Base-by-base conservation (phyloP, 1,140 invertebrate genomes). In the Onthophagus taurus region DNA sequence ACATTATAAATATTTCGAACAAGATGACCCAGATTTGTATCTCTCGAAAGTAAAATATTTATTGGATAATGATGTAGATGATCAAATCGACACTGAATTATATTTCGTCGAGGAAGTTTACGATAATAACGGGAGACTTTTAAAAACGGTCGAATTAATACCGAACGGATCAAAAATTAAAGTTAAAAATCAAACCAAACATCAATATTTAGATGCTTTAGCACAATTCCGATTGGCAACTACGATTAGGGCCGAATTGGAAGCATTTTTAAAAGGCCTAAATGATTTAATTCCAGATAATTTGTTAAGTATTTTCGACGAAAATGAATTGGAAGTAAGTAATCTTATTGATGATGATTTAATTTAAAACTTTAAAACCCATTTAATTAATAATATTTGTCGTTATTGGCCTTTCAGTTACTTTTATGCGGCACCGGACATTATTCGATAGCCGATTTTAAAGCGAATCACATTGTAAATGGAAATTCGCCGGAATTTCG, bases 1-100 rank as follows among this genome's bases (percentile, higher is more conserved):
- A 18, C 87, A 93, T 69, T 94, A 92, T 57, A 93, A 91, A 69
- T 92, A 95, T 68, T 96, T 96, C 68, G 89, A 94, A 60, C 89
- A 91, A 69, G 91, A 96, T 61, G 91, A 95, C 68, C 91, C 91
- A 0, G 90, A 94, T 64, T 68, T 95, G 17, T 95, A 91, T 64
- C 69, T 91, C 38, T 83, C 83, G 9, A 95, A 95, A 71, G 81
- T 96, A 11, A 90, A 89, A 61, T 94, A 90, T 64, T 86, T 96
- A 38, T 65, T 92, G 42, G 89, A 93, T 53, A 89, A 92, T 50
- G 84, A 93, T 67, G 79, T 93, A 24, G 76, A 80, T 60, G 75
- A 78, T 60, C 63, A 70, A 30, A 65, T 66, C 37, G 83, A 86
- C 31, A 80, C 91, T 69, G 89, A 94, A 58, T 63, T 94, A 33